These are phyloP conservation scores for Austrofundulus limnaeus DNA, from an alignment of 2,113 vertebrate species.

Conservation along the genomic window DNA sequence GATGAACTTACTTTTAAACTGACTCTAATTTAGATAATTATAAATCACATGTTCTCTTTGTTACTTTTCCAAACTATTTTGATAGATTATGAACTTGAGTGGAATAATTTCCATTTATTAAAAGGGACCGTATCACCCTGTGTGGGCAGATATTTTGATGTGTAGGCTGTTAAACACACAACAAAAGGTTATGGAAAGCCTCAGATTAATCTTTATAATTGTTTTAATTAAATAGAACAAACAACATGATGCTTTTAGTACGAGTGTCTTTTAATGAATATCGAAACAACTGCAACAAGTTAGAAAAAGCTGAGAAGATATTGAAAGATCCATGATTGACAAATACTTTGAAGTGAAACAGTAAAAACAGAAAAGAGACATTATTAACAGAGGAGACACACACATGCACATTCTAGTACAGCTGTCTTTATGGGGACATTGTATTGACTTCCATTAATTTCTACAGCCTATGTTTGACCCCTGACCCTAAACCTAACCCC, in stretches of 20 bases:
- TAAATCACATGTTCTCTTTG: not conserved
- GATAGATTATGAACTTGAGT: slow-evolving; percentile 14
- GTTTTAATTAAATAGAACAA: slow-evolving; percentile 20
- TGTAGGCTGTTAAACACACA: slow-evolving; percentile 28
- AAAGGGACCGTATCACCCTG: slow-evolving; percentile 8
- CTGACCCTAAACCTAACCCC: too few relatives aligned
- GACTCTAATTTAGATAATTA: not conserved
- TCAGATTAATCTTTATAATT: slow-evolving; percentile 17
- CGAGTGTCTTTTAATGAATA: not conserved
- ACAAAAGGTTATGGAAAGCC: slow-evolving; percentile 17
- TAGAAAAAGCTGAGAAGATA: not conserved
- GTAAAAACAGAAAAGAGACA: too few relatives aligned
- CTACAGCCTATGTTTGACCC: too few relatives aligned
- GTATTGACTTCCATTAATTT: too few relatives aligned
- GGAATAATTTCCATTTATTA: slow-evolving; percentile 15
- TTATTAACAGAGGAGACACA: too few relatives aligned
- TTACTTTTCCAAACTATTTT: slow-evolving; percentile 12
- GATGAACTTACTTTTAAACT: too few relatives aligned
- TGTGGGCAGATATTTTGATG: slow-evolving; percentile 28
- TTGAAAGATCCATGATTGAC: not conserved
- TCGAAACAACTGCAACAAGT: not conserved
- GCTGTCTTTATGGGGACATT: too few relatives aligned
- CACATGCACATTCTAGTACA: too few relatives aligned
- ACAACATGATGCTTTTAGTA: not conserved
- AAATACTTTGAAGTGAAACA: not conserved